Percentiles rank a stretch among this genome's conserved stretches.
Conservation (phyloP, 1,140 invertebrate genomes). For the Drosophila ercepeae region DNA sequence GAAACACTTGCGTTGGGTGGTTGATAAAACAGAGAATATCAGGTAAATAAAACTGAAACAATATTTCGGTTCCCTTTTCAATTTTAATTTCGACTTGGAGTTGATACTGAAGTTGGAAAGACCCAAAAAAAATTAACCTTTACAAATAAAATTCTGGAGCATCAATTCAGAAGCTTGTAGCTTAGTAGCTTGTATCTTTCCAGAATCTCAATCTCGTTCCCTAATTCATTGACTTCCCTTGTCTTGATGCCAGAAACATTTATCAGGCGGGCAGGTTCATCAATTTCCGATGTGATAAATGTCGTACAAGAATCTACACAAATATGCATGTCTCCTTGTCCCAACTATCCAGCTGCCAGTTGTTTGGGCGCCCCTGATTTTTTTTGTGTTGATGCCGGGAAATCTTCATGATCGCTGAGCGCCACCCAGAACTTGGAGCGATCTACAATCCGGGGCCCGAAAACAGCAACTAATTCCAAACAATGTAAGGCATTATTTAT, state of each 20-base stretch:
- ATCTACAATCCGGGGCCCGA: slow-evolving; percentile 53
- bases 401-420: slow-evolving; percentile 54
- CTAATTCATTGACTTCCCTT: slow-evolving; percentile 12
- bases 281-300: slow-evolving; percentile 75
- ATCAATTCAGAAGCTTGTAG: background rate
- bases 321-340: slow-evolving; percentile 46
- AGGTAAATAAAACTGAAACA: slow-evolving; percentile 73
- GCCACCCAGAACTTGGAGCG: slow-evolving; percentile 72
- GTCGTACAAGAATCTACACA: slow-evolving; percentile 76
- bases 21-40: slow-evolving; percentile 73
- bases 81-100: background rate
- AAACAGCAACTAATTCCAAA: slow-evolving; percentile 78
- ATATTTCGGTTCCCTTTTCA: slow-evolving; percentile 38
- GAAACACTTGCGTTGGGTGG: slow-evolving; percentile 74
- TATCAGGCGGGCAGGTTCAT: slow-evolving; percentile 63
- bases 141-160: slow-evolving; percentile 7
- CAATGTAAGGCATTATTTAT: slow-evolving; percentile 82
- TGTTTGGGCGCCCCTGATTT: slow-evolving; percentile 58
- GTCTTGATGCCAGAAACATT: slow-evolving; percentile 15
- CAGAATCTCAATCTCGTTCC: no score
- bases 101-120: background rate
- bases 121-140: slow-evolving; percentile 10
- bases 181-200: no score
- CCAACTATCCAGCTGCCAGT: slow-evolving; percentile 48
- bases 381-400: slow-evolving; percentile 20